Evolutionary conservation across 2,797 vertebrate species (phyloP).

Genomic region (Cephalopachus bancanus): DNA sequence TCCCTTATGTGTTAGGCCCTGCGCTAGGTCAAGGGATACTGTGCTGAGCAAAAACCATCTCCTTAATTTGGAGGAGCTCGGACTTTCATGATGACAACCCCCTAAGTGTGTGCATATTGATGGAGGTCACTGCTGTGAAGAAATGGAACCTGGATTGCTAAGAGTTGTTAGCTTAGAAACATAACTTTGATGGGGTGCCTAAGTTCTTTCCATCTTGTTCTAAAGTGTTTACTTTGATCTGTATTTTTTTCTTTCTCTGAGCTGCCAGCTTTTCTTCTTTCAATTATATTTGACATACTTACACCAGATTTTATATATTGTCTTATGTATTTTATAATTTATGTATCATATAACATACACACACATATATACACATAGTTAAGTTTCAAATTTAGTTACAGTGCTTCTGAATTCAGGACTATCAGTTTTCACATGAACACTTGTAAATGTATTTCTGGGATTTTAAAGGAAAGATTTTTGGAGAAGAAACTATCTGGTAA

Average conservation of each 20-base stretch:
- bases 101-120: background rate
- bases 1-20: background rate
- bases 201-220: background rate
- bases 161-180: background rate
- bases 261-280: background rate
- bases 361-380: background rate
- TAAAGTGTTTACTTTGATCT: background rate
- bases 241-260: background rate
- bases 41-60: background rate
- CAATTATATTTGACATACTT: background rate
- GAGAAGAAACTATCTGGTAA: background rate
- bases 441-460: background rate
- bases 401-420: background rate
- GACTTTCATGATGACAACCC: background rate
- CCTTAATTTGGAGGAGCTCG: background rate
- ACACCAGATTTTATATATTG: background rate
- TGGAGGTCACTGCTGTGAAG: background rate
- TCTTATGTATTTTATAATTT: background rate
- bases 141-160: background rate
- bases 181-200: background rate
- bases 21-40: background rate
- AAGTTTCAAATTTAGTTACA: background rate
- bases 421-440: background rate
- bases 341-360: background rate
- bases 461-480: background rate